These are phyloP conservation scores for Hoplias malabaricus DNA, from an alignment of 2,113 vertebrate genomes.

Conservation along the genomic window DNA sequence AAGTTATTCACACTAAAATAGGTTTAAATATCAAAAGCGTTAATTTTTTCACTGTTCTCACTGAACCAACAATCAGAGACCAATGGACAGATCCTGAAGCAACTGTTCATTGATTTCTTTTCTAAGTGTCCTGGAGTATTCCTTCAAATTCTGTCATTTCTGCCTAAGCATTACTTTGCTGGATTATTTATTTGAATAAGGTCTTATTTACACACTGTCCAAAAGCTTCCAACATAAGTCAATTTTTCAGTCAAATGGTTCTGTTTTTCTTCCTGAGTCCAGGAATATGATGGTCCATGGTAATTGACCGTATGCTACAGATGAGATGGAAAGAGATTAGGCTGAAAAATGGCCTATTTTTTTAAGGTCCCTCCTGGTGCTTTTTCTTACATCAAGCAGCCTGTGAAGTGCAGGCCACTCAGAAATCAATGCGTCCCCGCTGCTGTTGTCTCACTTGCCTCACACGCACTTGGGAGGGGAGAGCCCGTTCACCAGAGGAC, in stretches of 20 bases:
- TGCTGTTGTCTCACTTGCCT: slow-evolving; percentile 60
- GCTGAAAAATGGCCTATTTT: neutral
- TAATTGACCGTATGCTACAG: neutral
- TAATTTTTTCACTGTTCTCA: too few species aligned
- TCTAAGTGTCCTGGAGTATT: too few species aligned
- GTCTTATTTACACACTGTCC: too few species aligned
- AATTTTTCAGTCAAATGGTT: neutral
- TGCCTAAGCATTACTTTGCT: too few species aligned
- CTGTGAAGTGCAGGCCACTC: slow-evolving; percentile 5
- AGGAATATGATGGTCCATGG: neutral
- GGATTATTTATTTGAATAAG: too few species aligned
- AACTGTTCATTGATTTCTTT: neutral
- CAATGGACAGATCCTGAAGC: too few species aligned
- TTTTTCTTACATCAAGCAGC: neutral
- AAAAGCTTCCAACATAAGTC: too few species aligned
- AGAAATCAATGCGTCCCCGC: slow-evolving; percentile 65
- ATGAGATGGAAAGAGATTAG: neutral
- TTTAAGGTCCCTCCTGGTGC: slow-evolving; percentile 13
- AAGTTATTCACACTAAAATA: too few species aligned
- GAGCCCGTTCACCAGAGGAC: slow-evolving; percentile 65
- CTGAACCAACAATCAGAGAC: too few species aligned
- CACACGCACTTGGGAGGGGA: slow-evolving; percentile 56
- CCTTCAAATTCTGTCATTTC: too few species aligned
- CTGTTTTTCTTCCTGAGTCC: neutral
- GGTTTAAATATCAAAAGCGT: too few species aligned